Evolutionary conservation across 2,888 invertebrate genomes (phyloP).

Genomic region (Spodoptera littoralis): DNA sequence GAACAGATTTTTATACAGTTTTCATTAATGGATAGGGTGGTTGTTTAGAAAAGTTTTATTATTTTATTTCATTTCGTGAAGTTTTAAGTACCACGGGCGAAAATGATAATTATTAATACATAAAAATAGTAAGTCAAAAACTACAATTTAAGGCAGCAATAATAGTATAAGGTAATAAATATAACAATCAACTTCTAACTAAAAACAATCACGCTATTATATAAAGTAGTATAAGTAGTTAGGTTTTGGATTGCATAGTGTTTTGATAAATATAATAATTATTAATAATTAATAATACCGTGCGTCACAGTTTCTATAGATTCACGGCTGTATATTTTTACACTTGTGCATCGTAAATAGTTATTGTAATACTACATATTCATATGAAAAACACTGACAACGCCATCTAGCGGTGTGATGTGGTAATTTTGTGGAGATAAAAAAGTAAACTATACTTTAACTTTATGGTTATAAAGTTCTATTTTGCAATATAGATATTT

Average conservation of each 20-base stretch:
- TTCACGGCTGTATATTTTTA: constrained; percentile 59
- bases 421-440: too few relatives aligned
- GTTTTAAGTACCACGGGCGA: too few relatives aligned
- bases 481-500: too few relatives aligned
- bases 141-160: background rate
- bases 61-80: too few relatives aligned
- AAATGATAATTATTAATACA: background rate
- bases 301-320: constrained; percentile 44
- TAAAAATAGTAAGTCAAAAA: background rate
- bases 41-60: too few relatives aligned
- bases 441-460: too few relatives aligned
- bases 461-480: too few relatives aligned
- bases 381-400: too few relatives aligned
- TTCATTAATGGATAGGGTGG: too few relatives aligned
- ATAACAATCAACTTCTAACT: constrained; percentile 17
- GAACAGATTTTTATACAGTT: too few relatives aligned
- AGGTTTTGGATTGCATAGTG: constrained; percentile 59
- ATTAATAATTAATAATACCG: constrained; percentile 44
- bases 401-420: too few relatives aligned
- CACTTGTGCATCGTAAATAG: constrained; percentile 48
- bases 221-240: constrained; percentile 45
- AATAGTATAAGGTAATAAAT: background rate
- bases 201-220: constrained; percentile 17
- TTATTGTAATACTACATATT: too few relatives aligned
- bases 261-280: constrained; percentile 52